phyloP scores from a whole-genome alignment of 2,797 vertebrate genomes.

The Halcyon smyrnensis region DNA sequence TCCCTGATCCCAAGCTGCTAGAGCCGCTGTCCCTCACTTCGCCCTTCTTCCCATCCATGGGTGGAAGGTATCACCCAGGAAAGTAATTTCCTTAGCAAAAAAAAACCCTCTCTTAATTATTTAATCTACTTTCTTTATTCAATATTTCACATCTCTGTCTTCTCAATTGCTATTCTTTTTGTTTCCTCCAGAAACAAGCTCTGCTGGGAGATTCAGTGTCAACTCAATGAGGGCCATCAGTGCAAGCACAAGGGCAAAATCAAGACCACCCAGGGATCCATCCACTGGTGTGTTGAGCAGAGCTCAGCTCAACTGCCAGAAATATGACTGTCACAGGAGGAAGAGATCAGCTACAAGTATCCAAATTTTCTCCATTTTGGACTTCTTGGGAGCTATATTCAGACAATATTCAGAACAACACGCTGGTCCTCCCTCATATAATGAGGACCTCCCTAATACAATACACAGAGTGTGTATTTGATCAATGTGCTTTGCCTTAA shows the following conservation, averaged over 20 bases:
- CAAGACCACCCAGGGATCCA: accelerated
- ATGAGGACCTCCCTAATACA: no score
- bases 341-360: neutral
- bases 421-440: neutral
- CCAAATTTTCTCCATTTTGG: neutral
- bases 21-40: neutral
- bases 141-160: neutral
- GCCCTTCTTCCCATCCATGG: neutral
- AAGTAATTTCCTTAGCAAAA: neutral
- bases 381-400: neutral
- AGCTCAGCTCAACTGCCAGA: neutral
- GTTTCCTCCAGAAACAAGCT: neutral
- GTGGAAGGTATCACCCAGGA: neutral
- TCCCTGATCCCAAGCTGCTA: neutral
- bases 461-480: no score
- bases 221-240: neutral
- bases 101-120: neutral
- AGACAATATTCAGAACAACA: neutral
- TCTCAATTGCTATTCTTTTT: neutral
- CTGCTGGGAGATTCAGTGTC: neutral
- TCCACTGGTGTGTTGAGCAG: accelerated
- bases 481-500: neutral
- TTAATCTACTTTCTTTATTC: neutral
- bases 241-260: neutral
- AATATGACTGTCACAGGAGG: accelerated